Percentiles rank a stretch among this genome's conserved stretches.
These are phyloP conservation scores for Hippocampus comes DNA, from an alignment of 2,113 vertebrate genomes.

Conservation along the genomic window DNA sequence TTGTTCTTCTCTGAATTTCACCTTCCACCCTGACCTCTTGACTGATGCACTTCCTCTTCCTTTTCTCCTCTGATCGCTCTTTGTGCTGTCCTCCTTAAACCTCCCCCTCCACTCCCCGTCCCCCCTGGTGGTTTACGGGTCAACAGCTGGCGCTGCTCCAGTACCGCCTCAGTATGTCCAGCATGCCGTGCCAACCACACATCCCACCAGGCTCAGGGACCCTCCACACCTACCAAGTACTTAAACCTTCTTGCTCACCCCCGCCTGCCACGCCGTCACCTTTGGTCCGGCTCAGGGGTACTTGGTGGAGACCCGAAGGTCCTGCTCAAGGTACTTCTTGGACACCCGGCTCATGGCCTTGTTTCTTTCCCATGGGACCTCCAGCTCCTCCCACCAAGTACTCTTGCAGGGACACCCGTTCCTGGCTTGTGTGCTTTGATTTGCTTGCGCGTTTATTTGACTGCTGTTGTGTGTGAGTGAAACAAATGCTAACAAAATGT, in stretches of 20 bases:
- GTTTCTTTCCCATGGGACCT: not conserved
- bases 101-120: slow-evolving; percentile 40
- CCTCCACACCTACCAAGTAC: slow-evolving; percentile 98
- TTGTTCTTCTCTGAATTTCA: slow-evolving; percentile 21
- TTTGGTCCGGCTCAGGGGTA: slow-evolving; percentile 41
- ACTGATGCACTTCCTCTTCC: slow-evolving; percentile 7
- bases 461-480: not conserved
- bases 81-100: slow-evolving; percentile 24
- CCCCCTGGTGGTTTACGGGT: slow-evolving; percentile 70
- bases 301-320: slow-evolving; percentile 39
- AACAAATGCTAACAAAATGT: not conserved
- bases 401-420: slow-evolving; percentile 34
- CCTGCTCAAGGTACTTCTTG: slow-evolving; percentile 57
- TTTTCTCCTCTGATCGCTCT: slow-evolving; percentile 9
- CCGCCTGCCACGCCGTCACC: slow-evolving; percentile 40
- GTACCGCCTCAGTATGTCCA: slow-evolving; percentile 96
- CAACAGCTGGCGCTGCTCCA: slow-evolving; percentile 98
- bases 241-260: slow-evolving; percentile 78
- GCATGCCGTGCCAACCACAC: slow-evolving; percentile 85
- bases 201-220: slow-evolving; percentile 88
- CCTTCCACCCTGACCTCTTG: not conserved
- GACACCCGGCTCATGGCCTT: not conserved
- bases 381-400: slow-evolving; percentile 44
- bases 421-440: slow-evolving; percentile 24
- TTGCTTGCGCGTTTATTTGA: not conserved